Evolutionary conservation across 2,888 invertebrate genomes (phyloP).

Genomic region (Cantharis flavilabris): DNA sequence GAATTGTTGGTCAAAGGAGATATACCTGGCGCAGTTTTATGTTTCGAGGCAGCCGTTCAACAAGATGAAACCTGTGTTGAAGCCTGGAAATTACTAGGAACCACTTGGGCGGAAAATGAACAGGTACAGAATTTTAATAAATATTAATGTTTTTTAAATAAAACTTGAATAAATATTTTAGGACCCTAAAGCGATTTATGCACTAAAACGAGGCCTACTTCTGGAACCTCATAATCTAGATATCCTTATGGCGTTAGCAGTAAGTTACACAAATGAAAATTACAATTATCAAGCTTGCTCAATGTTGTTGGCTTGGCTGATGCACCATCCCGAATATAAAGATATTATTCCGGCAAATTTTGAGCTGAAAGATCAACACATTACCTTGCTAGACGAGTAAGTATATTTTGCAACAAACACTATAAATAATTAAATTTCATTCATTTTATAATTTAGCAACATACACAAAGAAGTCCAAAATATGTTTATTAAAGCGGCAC

Average conservation of each 20-base stretch:
- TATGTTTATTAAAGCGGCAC: constrained; percentile 78
- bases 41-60: constrained; percentile 94
- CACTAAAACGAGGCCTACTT: constrained; percentile 82
- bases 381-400: constrained; percentile 58
- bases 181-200: constrained; percentile 91
- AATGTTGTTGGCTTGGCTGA: constrained; percentile 78
- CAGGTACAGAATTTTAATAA: constrained; percentile 58
- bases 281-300: constrained; percentile 88
- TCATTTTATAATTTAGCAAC: constrained; percentile 50
- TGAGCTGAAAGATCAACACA: constrained; percentile 56
- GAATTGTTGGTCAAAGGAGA: constrained; percentile 83
- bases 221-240: constrained; percentile 79
- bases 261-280: constrained; percentile 96
- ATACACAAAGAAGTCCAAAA: constrained; percentile 71
- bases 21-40: constrained; percentile 91
- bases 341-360: constrained; percentile 68
- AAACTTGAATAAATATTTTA: constrained; percentile 44
- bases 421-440: neutral
- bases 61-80: constrained; percentile 78
- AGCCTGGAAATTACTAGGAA: constrained; percentile 87
- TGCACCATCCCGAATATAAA: constrained; percentile 79
- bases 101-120: constrained; percentile 97
- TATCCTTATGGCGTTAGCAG: constrained; percentile 89
- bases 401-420: constrained; percentile 33
- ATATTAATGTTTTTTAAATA: neutral